Evolutionary conservation across 2,797 vertebrate species (phyloP), one percentile per base, ranked within the genome.

Genomic region (Brotula barbata): DNA sequence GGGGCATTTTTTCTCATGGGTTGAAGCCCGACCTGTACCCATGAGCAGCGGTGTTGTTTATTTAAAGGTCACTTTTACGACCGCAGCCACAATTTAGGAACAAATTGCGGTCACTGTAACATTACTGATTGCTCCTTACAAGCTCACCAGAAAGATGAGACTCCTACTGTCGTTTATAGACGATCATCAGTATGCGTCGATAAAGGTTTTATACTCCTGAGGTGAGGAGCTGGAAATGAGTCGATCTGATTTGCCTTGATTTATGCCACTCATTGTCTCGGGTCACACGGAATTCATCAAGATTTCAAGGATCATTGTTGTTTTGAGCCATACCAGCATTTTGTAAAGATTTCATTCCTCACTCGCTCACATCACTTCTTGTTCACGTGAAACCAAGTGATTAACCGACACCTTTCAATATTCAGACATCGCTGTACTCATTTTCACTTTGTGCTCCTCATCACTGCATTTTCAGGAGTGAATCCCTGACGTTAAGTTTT

Each of bases 1-100:
- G 80, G 85, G 87, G 88, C 90, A 79, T 83, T 68, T 75, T 81
- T 73, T 70, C 64, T 76, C 71, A 84, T 84, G 73, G 82, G 85
- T 59, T 69, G 84, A 64, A 59, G 76, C 31, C 23, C 48, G 45
- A 51, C 49, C 14, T 36, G 7, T 55, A 41, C 66, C 49, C 63
- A 44, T 66, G 40, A 54, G 56, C 23, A 43, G 52, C 47, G 6
- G 54, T 47, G 52, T 51, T 61, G 21, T 45, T 65, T 61, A 71
- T 70, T 62, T 68, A 63, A 37, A 65, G 43, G 64, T 59, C 58
- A 70, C 51, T 16, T 49, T 37, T 73, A 45, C 58, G 53, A 60
- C 41, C 69, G 54, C 41, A 28, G 28, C 51, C 21, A 23, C 9
- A 16, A 51, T 72, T 64, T 58, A 22, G 41, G n/a, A 51, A 17